These are phyloP conservation scores for Oreortyx pictus DNA, from an alignment of 2,797 vertebrate species.

Conservation along the genomic window DNA sequence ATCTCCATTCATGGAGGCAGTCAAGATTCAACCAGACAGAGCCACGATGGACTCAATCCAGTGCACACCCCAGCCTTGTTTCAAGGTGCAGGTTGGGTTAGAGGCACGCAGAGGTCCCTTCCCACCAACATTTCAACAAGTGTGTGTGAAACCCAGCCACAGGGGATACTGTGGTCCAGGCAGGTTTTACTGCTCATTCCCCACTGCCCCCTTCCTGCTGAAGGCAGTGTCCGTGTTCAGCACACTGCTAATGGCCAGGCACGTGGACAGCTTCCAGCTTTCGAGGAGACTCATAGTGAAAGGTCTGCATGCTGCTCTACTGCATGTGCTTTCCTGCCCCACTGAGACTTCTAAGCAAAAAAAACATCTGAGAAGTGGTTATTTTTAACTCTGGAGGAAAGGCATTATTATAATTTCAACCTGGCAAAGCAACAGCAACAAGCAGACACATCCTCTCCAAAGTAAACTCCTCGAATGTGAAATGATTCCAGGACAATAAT, in stretches of 20 bases:
- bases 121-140: neutral
- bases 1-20: neutral
- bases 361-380: neutral
- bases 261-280: neutral
- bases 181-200: neutral
- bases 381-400: constrained; percentile 37
- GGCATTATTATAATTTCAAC: neutral
- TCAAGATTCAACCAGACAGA: neutral
- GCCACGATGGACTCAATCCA: neutral
- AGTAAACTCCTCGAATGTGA: neutral
- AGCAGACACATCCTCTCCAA: neutral
- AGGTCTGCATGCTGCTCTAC: neutral
- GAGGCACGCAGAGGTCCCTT: neutral
- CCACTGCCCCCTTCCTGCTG: neutral
- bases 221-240: neutral
- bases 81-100: neutral
- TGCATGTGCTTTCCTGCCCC: neutral
- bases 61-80: neutral
- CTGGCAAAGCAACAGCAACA: constrained; percentile 18
- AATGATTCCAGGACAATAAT: constrained; percentile 28
- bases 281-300: neutral
- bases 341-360: neutral
- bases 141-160: neutral
- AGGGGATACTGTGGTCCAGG: neutral
- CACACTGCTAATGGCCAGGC: neutral